Evolutionary conservation across 2,888 invertebrate species (phyloP).

Genomic region (Lasioglossum calceatum): DNA sequence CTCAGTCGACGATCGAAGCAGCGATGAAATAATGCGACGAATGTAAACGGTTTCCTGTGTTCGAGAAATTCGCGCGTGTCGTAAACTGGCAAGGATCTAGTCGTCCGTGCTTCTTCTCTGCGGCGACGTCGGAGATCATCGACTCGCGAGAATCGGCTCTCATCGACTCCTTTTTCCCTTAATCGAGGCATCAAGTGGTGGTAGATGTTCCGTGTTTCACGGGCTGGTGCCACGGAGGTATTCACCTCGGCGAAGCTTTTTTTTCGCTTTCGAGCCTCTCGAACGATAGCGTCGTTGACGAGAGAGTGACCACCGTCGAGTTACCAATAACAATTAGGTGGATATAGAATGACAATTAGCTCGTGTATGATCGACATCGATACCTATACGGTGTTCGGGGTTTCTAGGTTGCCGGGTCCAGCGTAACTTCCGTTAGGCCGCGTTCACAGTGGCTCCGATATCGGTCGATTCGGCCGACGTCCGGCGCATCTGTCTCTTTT

Average conservation of each 20-base stretch:
- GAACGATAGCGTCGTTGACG: constrained; percentile 26
- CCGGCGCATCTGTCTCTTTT: too few relatives aligned
- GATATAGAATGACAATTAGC: constrained; percentile 57
- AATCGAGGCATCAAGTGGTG: not conserved
- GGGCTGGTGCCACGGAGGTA: constrained; percentile 26
- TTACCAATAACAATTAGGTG: not conserved
- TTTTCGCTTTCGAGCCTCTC: constrained; percentile 63
- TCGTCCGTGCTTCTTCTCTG: not conserved
- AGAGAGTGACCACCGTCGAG: constrained; percentile 38
- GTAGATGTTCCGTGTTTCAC: constrained; percentile 48
- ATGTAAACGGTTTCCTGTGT: not conserved
- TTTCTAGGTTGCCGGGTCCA: constrained; percentile 81
- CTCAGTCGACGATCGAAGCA: not conserved
- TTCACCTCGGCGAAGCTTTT: constrained; percentile 13
- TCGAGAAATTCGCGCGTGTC: not conserved
- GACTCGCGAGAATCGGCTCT: not conserved
- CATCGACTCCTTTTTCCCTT: constrained; percentile 10
- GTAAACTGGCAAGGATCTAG: not conserved
- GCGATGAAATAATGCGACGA: not conserved
- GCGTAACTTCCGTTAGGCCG: constrained; percentile 75
- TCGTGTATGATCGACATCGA: constrained; percentile 54
- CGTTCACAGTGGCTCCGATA: too few relatives aligned
- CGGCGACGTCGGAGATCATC: not conserved
- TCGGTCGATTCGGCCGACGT: too few relatives aligned
- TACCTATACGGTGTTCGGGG: constrained; percentile 72